Evolutionary conservation across 2,113 vertebrate species (phyloP), one percentile per base, ranked within the genome.

Genomic region (Hyla sarda): DNA sequence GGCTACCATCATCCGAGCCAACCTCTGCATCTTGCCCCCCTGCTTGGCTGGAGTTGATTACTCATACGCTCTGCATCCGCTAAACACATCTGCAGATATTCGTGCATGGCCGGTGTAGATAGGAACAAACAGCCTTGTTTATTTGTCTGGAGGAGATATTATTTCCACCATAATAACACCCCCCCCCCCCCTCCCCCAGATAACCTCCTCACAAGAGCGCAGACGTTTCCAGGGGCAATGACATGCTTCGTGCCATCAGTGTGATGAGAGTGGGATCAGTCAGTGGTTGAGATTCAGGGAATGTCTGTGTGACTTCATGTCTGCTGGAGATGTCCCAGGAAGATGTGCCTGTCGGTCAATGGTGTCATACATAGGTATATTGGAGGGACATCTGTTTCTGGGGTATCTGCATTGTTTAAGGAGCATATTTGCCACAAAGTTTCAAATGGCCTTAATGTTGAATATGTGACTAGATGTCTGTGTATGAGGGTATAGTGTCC

Each of bases 231-330:
- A 30, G 65, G 48, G 32, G 76, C 76, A 10, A 58, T 81, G 10
- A 58, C 34, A 56, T 80, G 48, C 32, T 79, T 71, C 41, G 23
- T 41, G 34, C 62, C 84, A 71, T 19, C 30, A 25, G 74, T 58
- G 58, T 47, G 37, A 81, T 47, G 37, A 16, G 41, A 41, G 41
- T 41, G 41, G 41, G 3, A 41, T 75, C 83, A 62, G 50, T 25
- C 47, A 45, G 52, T 34, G 32, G 72, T 50, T 77, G 75, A 62
- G 23, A 84, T 84, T 84, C 82, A 47, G 28, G 62, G 54, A 34
- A 41, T 84, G 83, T 84, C 72, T 62, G 54, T 74, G 72, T 84
- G 72, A 84, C 83, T 74, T 76, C 72, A 84, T 84, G 69, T 74
- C 72, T 84, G 56, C 73, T 65, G 45, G 34, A 50, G 21, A 76